Base-by-base conservation (phyloP, 1,140 invertebrate genomes). In the Ephestia elutella region DNA sequence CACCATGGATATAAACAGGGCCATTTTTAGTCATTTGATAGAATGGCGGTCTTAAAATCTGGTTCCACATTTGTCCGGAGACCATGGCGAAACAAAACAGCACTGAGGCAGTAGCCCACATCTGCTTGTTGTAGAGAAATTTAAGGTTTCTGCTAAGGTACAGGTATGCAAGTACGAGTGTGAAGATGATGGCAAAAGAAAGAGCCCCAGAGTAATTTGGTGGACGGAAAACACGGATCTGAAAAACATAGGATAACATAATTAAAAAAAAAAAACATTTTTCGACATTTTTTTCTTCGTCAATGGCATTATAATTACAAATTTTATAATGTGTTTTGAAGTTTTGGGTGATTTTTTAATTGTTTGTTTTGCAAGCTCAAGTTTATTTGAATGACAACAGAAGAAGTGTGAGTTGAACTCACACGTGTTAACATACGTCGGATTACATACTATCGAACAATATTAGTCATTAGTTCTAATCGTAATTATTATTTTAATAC, bases 51-150 rank as follows among this genome's bases (percentile, higher is more conserved):
- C 97, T 96, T 79, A 98, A 92, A 57, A 99, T 99, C 78, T 99
- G 98, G 90, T 99, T 99, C 99, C 98, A 99, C 98, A 99, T 99
- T 90, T 99, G 98, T 0, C 98, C 99, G 7, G 98, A 88, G 0
- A 88, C 81, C 97, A 99, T 99, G n/a, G 95, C 95, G 80, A 99
- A 97, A 66, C 97, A 97, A 74, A 99, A 96, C 66, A 96, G 93
- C 90, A 99, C 79, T 21, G 98, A 95, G 44, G 92, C 91, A 32
- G 97, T 91, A 4, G 95, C 97, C 98, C 98, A 99, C 74, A 97
- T 94, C 48, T 95, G 97, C 88, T 97, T 97, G 80, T 99, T 99
- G 89, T 98, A 99, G 58, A 99, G 90, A 75, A 99, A 99, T 69
- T 99, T 98, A 25, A 99, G 90, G 81, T 99, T 99, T 54, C 98